Base-by-base conservation (phyloP, 2,113 vertebrate species). In the Clarias batrachus region DNA sequence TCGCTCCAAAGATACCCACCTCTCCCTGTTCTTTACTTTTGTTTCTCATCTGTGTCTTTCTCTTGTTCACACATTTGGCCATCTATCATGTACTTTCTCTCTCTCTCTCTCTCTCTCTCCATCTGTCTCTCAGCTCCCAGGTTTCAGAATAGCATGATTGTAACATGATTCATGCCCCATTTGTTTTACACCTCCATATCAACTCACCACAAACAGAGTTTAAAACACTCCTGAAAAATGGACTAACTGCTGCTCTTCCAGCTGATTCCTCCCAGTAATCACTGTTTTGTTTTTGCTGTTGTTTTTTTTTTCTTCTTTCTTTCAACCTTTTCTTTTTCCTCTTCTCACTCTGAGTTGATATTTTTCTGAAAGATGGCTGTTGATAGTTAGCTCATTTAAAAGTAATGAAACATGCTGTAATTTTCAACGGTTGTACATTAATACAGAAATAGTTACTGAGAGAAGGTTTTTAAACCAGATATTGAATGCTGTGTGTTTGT, bases 401-500 rank as follows among this genome's bases (percentile, higher is more conserved):
- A 91, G 90, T 54, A 88, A 66, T 54, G 83, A 87, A 89, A 90
- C 93, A 93, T 92, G 90, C 92, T 96, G 95, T 95, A 94, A 96
- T 96, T 96, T 96, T 95, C 93, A 95, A 94, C 89, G 91, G 94
- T 96, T 96, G 94, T 96, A 96, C 94, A 96, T 95, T 95, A 96
- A 95, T 95, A 95, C 93, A 94, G 93, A 95, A 94, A 95, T 94
- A 95, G 93, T 95, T 95, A 94, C 94, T 95, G 94, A 95, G 88
- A 91, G 90, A 91, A 90, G 93, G 94, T 95, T 96, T 96, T 94
- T 95, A 95, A 96, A 95, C 92, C 91, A 85, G 90, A 92, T 80
- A 33, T 25, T 70, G 92, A 89, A 90, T 95, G 92, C 85, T 87
- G 93, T 95, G 93, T 94, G 30, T 92, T 87, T 86, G 13, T 89